Evolutionary conservation across 1,140 invertebrate genomes (phyloP).

Genomic region (Oscheius sp.): DNA sequence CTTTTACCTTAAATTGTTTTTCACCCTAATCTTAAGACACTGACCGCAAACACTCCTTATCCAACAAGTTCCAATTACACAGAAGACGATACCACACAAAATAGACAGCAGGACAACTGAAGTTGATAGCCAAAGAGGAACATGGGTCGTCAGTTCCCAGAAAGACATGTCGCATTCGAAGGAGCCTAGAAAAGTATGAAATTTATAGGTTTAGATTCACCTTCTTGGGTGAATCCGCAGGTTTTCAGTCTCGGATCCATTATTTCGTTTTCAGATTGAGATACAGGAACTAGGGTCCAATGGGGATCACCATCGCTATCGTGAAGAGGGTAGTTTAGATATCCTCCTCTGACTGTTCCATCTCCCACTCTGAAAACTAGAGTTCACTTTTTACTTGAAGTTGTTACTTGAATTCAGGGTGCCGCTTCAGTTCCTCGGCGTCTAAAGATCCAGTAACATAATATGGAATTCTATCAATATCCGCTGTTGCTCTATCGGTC

Average conservation of each 20-base stretch:
- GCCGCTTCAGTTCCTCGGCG: constrained; percentile 22
- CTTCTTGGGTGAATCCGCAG: constrained; percentile 41
- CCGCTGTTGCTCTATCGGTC: constrained; percentile 33
- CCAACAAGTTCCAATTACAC: constrained; percentile 6
- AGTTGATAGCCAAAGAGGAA: constrained; percentile 10
- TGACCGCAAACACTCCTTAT: constrained; percentile 21
- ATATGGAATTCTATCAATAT: constrained; percentile 39
- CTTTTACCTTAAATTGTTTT: background rate
- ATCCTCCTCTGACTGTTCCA: constrained; percentile 36
- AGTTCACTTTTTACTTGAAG: constrained; percentile 6
- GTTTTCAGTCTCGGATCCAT: constrained; percentile 40
- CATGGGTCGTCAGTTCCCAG: constrained; percentile 12
- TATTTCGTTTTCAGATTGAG: constrained; percentile 40
- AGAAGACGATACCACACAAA: background rate
- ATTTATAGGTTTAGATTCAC: background rate
- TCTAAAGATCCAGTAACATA: constrained; percentile 36
- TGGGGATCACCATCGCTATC: constrained; percentile 26
- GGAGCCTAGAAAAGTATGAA: constrained; percentile 10
- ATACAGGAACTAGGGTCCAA: constrained; percentile 39
- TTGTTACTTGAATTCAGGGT: constrained; percentile 32
- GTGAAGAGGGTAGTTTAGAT: constrained; percentile 40
- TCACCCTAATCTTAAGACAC: background rate
- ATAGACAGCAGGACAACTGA: constrained; percentile 9
- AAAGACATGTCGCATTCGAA: constrained; percentile 37
- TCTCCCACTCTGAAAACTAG: constrained; percentile 35